phyloP scores from a whole-genome alignment of 92 coral and sea anemone species.

The Parazoanthus atlanticus region DNA sequence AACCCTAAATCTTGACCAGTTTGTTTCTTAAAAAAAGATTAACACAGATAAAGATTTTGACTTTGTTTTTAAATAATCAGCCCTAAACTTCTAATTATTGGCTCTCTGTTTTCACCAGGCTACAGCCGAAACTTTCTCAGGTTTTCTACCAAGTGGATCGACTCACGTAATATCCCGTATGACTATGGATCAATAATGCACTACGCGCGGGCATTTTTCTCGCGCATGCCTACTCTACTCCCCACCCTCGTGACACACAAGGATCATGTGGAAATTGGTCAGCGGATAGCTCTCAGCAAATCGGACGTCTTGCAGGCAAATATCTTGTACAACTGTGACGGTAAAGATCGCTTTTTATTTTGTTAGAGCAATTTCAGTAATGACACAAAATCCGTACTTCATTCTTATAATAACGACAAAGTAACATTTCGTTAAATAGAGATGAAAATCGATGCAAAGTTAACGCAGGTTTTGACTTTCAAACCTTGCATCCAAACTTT shows the following conservation, averaged over 20 bases:
- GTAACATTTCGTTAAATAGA: too few species aligned
- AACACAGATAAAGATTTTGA: too few species aligned
- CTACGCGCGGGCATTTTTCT: constrained; percentile 84
- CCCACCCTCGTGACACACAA: constrained; percentile 68
- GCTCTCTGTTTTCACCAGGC: constrained; percentile 45
- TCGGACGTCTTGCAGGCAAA: constrained; percentile 87
- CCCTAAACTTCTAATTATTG: background rate
- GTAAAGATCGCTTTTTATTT: constrained; percentile 29
- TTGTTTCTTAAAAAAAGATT: too few species aligned
- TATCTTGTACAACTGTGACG: constrained; percentile 84
- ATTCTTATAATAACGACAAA: too few species aligned
- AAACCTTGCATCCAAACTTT: too few species aligned
- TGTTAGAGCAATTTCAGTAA: background rate
- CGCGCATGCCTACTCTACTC: constrained; percentile 61
- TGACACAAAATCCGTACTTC: background rate
- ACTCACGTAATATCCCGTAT: constrained; percentile 88
- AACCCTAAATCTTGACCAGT: too few species aligned
- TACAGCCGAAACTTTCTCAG: constrained; percentile 82
- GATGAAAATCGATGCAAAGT: too few species aligned
- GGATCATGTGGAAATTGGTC: constrained; percentile 67
- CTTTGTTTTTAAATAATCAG: background rate
- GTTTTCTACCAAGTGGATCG: constrained; percentile 83
- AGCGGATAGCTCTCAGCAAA: constrained; percentile 80
- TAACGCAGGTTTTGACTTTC: too few species aligned
- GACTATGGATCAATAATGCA: constrained; percentile 98